Base-by-base conservation (phyloP, 2,888 invertebrate genomes). In the Gasteruption jaculator region DNA sequence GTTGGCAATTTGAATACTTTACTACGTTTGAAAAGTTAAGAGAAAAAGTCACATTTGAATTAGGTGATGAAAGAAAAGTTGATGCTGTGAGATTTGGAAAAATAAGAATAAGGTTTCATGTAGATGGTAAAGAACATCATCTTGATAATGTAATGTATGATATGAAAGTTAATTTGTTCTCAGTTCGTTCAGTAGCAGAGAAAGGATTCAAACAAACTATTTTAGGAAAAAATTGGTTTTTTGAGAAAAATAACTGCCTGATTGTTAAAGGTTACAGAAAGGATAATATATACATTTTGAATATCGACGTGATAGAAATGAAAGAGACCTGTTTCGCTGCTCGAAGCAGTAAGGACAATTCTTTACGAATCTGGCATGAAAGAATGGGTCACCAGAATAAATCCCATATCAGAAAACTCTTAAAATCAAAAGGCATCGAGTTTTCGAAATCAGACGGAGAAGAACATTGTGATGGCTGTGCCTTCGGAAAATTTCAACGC, bases 401-500 rank as follows among this genome's bases (percentile, higher is more conserved):
- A 10, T 1, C 16, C 11, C 31, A 38, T 12, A 38, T 42, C 1
- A 38, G 26, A 7, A 6, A 26, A 8, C 8, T 42, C 1, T 15
- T 42, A 4, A 10, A 8, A 12, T 10, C 3, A 12, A 42, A 29
- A 10, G 39, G 29, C 4, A 43, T 39, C 30, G 7, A 16, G 20
- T 11, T 38, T 3, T 18, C 29, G 5, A 2, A 3, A 8, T n/a
- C 4, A 3, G 32, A 25, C 20, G 10, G 5, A 25, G 30, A 8
- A 6, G 45, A 48, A 35, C n/a, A 27, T 19, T 45, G 45, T 16
- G 32, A 42, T 30, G 39, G 42, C 8, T 48, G 45, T 15, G 12
- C 35, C 7, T 38, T 47, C 38, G 44, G 45, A 21, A 47, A 47
- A 27, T 39, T 30, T 45, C 36, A 45, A 16, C 38, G 44, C 6